Base-by-base conservation (phyloP, 2,113 vertebrate species). In the Atlantisia rogersi region DNA sequence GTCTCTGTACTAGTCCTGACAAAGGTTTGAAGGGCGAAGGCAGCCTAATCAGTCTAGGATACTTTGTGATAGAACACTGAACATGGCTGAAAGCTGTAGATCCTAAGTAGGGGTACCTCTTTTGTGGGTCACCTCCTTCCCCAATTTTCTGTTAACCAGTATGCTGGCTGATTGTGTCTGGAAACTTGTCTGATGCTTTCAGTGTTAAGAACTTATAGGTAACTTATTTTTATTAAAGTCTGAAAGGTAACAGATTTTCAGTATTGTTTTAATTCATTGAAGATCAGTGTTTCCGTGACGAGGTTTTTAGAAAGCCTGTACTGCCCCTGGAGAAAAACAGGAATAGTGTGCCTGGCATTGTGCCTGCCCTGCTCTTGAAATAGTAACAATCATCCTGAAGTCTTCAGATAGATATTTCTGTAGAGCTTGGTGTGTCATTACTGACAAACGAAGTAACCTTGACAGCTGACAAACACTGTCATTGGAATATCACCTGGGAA, bases 301-400 rank as follows among this genome's bases (percentile, higher is more conserved):
- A 32, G 12, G 11, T 39, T 82, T 75, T 50, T 55, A 22, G 48
- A 25, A 63, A n/a, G 15, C 11, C 3, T 60, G 13, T 58, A 5
- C 26, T 84, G 39, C 19, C 22, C 9, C 6, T 65, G 37, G 25
- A 70, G 24, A 40, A 76, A 11, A 65, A 59, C 19, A 19, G 50
- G 40, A 78, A 31, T 15, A 0, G 3, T 0, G 0, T 58, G 17
- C 26, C 13, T 10, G 32, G 32, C 39, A 19, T 1, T 39, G 35
- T 40, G 52, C 39, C 24, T 31, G 6, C 44, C 19, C 16, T 42
- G 53, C 44, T 75, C 11, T 65, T 58, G 25, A 26, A 35, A 0
- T 42, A 50, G 37, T 37, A 53, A 11, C 9, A 14, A 64, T 56
- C 3, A 10, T 65, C 40, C 14, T 64, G 9, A 56, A n/a, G 20